Base-by-base conservation (phyloP, 37 sponge, comb jelly and placozoan species). In the Lycopodina hypogea region DNA sequence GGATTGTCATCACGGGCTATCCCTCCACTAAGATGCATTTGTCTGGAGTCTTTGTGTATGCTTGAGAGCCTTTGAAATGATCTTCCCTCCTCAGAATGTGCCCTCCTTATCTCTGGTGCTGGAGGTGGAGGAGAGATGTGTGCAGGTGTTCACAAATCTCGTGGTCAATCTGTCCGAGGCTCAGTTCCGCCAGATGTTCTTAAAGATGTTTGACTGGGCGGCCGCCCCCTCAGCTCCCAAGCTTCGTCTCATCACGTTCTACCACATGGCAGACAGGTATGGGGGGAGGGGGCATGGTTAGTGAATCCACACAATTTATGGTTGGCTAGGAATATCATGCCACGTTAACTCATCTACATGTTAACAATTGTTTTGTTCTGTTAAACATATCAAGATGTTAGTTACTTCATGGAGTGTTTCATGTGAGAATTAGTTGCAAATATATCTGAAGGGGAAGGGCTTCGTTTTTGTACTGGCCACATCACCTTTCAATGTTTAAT, bases 111-210 rank as follows among this genome's bases (percentile, higher is more conserved):
- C 33, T 65, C 12, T 2, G 35, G 74, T 93, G 11, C 53, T 22
- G 19, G 78, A n/a, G n/a, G 82, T 91, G 9, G 95, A 94, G 83
- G 42, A 75, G 9, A 32, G 53, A 6, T 63, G 76, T 71, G 50
- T 86, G 34, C 50, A 76, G 6, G 67, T 71, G 0, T 88, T 90
- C 38, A 42, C 82, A 9, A 40, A 17, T 12, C 40, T 93, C 21
- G 89, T 93, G 53, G 67, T 96, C 8, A 93, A 90, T 59, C 74
- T 96, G 32, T 96, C 96, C 23, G 96, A 96, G 76, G 68, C 69
- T n/a, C 42, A 63, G 18, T 93, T 96, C 68, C 76, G 86, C 48
- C 92, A 94, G 3, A 58, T 88, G 63, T 93, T 90, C 58, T 63
- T 87, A 28, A 84, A 87, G 88, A 48, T 96, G 34, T 59, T 87